Conservation (phyloP, 2,888 invertebrate genomes). For the Pseudoips prasinana region DNA sequence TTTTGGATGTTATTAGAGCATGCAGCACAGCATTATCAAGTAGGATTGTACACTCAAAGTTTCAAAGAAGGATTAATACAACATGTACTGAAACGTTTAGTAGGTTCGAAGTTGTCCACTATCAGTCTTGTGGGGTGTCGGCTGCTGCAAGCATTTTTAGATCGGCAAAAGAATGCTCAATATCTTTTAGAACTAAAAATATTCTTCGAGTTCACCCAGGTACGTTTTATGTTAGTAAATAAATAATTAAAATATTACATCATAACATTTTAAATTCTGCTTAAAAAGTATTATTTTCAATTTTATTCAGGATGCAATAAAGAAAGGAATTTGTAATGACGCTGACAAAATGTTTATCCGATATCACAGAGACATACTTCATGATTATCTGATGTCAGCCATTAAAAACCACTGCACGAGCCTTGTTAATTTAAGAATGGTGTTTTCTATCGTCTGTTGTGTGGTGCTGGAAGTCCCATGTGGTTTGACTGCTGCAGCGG, state of each 20-base stretch:
- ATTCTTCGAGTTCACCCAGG: conserved; percentile 60
- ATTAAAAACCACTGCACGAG: conserved; percentile 65
- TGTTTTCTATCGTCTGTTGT: conserved; percentile 79
- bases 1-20: conserved; percentile 79
- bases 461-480: conserved; percentile 83
- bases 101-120: conserved; percentile 66
- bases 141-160: conserved; percentile 79
- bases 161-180: conserved; percentile 73
- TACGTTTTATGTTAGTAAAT: conserved; percentile 43
- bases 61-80: conserved; percentile 73
- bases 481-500: conserved; percentile 81
- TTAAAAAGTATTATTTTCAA: not conserved
- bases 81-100: conserved; percentile 64
- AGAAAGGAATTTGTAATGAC: conserved; percentile 50
- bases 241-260: too few species aligned
- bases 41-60: conserved; percentile 58
- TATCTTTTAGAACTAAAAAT: conserved; percentile 77
- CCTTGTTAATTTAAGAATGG: conserved; percentile 75
- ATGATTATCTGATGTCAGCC: conserved; percentile 58
- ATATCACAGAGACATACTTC: conserved; percentile 69
- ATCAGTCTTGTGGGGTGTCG: conserved; percentile 79
- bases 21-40: conserved; percentile 70
- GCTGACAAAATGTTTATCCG: conserved; percentile 78
- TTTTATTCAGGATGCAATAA: conserved; percentile 57
- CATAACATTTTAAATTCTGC: too few species aligned